Percentiles rank a stretch among this genome's conserved stretches.
These are phyloP conservation scores for Euthynnus affinis DNA, from an alignment of 2,797 vertebrate genomes.

Conservation along the genomic window DNA sequence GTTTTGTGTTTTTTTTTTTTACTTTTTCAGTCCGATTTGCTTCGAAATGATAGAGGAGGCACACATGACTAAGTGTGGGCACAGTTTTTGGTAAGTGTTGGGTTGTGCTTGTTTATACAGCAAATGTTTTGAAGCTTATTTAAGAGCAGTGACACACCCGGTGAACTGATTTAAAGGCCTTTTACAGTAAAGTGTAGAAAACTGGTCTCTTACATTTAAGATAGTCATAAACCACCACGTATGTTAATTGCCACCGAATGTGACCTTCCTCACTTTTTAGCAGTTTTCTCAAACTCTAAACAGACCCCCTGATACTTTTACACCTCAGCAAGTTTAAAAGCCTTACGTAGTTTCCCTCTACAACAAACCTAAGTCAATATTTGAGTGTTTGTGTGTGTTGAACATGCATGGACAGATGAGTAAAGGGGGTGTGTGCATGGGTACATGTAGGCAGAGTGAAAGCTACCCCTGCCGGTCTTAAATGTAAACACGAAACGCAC, in stretches of 20 bases:
- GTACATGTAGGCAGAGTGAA: neutral
- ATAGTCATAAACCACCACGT: neutral
- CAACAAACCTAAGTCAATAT: neutral
- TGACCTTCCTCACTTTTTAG: no score
- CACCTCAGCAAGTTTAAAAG: no score
- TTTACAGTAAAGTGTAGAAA: neutral
- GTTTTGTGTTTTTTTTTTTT: conserved; percentile 62
- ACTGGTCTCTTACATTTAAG: neutral
- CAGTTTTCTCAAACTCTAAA: neutral
- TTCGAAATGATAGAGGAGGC: conserved; percentile 99
- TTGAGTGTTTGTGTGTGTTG: neutral
- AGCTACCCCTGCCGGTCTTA: no score
- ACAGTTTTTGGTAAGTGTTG: conserved; percentile 97
- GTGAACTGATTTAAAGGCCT: no score
- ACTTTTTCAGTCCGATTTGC: conserved; percentile 93
- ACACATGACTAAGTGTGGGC: conserved; percentile 99
- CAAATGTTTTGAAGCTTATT: neutral
- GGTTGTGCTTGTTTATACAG: neutral
- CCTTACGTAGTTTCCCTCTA: no score
- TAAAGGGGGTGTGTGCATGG: neutral
- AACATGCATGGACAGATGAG: neutral
- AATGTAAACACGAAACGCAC: neutral
- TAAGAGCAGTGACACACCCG: neutral
- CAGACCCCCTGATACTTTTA: neutral
- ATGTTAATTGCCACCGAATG: neutral